Percentiles rank a stretch among this genome's conserved stretches.
These are phyloP conservation scores for Hirtodrosophila cameraria DNA, from an alignment of 2,888 invertebrate genomes.

Conservation along the genomic window DNA sequence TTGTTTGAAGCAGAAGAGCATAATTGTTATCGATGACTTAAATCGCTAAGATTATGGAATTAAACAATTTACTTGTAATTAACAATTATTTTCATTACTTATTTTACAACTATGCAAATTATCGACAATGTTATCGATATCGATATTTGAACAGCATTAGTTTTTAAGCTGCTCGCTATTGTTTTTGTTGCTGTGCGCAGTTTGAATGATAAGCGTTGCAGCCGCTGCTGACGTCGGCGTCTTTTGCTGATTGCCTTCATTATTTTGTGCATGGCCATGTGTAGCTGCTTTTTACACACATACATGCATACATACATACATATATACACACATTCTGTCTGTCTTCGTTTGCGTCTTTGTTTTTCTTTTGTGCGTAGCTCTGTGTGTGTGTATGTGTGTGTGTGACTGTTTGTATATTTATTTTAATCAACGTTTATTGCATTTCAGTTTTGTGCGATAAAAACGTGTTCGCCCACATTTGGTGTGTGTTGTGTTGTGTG, in stretches of 20 bases:
- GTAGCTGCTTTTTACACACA: constrained; percentile 15
- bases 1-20: no score
- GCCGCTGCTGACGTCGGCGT: constrained; percentile 42
- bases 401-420: constrained; percentile 54
- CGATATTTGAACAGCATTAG: background rate
- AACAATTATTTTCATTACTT: no score
- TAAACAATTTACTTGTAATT: no score
- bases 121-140: no score
- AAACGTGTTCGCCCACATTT: constrained; percentile 81
- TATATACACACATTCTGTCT: background rate
- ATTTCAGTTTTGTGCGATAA: constrained; percentile 72
- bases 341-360: constrained; percentile 35
- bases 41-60: no score
- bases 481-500: constrained; percentile 41
- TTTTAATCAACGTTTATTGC: constrained; percentile 77
- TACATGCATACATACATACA: constrained; percentile 7
- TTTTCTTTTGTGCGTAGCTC: constrained; percentile 38
- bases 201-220: constrained; percentile 58
- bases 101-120: no score
- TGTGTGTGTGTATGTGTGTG: constrained; percentile 9
- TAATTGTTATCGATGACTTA: no score
- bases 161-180: constrained; percentile 12
- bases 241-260: constrained; percentile 53
- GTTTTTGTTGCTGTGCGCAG: constrained; percentile 20
- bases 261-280: constrained; percentile 45